These are phyloP conservation scores for Melanotaenia boesemani DNA, from an alignment of 2,797 vertebrate species.

Conservation along the genomic window DNA sequence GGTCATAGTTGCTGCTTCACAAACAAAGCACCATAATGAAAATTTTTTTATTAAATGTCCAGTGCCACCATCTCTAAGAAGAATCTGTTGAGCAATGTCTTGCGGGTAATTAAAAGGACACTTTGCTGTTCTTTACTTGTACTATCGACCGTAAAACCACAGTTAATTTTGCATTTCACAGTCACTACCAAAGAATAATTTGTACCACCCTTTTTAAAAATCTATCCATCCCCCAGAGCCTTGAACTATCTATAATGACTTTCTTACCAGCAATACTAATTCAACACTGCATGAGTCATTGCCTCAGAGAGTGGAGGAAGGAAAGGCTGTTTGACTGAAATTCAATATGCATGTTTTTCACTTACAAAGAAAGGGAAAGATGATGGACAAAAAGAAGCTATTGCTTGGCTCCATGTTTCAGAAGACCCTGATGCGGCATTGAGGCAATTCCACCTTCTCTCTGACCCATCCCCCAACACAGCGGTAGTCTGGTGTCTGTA, in stretches of 20 bases:
- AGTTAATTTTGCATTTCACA: constrained; percentile 28
- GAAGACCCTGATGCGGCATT: constrained; percentile 43
- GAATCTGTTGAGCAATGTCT: constrained; percentile 24
- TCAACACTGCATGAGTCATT: constrained; percentile 22
- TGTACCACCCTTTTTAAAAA: constrained; percentile 3
- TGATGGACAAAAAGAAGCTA: constrained; percentile 10
- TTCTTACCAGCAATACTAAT: constrained; percentile 20
- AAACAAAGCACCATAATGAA: constrained; percentile 16
- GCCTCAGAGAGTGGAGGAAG: constrained; percentile 20
- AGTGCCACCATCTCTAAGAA: constrained; percentile 18
- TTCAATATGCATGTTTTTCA: constrained; percentile 2
- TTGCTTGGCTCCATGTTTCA: constrained; percentile 17
- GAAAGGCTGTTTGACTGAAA: constrained; percentile 10
- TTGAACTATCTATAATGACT: constrained; percentile 29
- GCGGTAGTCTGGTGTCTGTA: constrained; percentile 58
- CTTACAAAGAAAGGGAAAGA: constrained; percentile 27
- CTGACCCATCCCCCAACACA: constrained; percentile 57
- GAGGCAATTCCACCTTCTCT: constrained; percentile 37
- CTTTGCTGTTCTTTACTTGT: constrained; percentile 19
- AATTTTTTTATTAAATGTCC: constrained; percentile 33
- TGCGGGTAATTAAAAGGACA: constrained; percentile 19
- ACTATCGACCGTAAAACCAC: background rate
- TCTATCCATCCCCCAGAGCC: background rate
- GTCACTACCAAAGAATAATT: constrained; percentile 16
- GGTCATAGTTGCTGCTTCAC: background rate